Conservation (phyloP, 30 jellyfish, hydroid and myxozoan genomes). For the Aurelia sp. region DNA sequence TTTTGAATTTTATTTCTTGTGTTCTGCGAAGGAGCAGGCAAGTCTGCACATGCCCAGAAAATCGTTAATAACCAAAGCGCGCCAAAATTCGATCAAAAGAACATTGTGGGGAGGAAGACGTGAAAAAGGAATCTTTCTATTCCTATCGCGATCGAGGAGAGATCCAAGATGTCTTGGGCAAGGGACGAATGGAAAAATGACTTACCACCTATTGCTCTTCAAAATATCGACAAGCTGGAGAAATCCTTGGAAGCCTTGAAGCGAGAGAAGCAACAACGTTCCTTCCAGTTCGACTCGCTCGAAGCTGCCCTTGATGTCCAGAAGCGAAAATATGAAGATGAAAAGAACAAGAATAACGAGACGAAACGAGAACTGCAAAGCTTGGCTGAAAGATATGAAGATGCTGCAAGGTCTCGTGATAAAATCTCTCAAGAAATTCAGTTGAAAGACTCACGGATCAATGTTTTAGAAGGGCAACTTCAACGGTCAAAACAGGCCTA, state of each 20-base stretch:
- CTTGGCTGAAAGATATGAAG: slow-evolving; percentile 59
- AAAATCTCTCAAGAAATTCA: slow-evolving; percentile 84
- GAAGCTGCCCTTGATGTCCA: slow-evolving; percentile 85
- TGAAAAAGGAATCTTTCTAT: no score
- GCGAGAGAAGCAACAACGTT: slow-evolving; percentile 80
- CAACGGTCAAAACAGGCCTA: slow-evolving; percentile 59
- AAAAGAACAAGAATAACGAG: slow-evolving; percentile 49
- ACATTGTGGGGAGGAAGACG: slow-evolving; percentile 4
- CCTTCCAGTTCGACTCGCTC: slow-evolving; percentile 73
- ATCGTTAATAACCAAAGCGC: slow-evolving; percentile 30
- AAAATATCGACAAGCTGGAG: slow-evolving; percentile 80
- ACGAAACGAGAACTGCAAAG: slow-evolving; percentile 71
- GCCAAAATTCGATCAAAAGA: slow-evolving; percentile 45
- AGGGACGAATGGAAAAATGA: slow-evolving; percentile 94
- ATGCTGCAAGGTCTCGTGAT: slow-evolving; percentile 42
- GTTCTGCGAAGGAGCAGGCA: neutral
- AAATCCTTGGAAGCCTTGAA: slow-evolving; percentile 67
- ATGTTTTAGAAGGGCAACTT: slow-evolving; percentile 80
- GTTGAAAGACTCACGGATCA: slow-evolving; percentile 73
- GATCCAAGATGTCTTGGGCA: slow-evolving; percentile 92
- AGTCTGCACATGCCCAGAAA: slow-evolving; percentile 38
- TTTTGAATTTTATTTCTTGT: no score
- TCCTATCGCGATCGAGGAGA: neutral
- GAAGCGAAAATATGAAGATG: slow-evolving; percentile 83
- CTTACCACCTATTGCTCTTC: slow-evolving; percentile 76